A percentile compares a stretch with the other conserved stretches of the same genome.
These are phyloP conservation scores for Heliconius melpomene DNA, from an alignment of 1,140 invertebrate species.

Conservation along the genomic window DNA sequence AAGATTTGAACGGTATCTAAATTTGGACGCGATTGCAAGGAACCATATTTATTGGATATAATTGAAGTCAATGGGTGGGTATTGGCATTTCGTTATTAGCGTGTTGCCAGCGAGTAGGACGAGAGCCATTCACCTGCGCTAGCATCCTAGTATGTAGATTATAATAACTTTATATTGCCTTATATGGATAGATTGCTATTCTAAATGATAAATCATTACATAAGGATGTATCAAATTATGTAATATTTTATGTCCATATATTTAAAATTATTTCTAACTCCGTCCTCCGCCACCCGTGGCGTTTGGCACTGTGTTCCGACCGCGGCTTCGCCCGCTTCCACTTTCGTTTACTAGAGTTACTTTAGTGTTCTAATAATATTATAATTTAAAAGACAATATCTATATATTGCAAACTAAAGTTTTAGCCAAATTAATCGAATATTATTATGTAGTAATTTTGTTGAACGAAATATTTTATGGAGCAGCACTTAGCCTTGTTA, in stretches of 20 bases:
- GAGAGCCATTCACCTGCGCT: conserved; percentile 6
- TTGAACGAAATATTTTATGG: too few relatives aligned
- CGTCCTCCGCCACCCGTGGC: too few relatives aligned
- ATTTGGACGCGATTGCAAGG: background rate
- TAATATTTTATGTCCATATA: background rate
- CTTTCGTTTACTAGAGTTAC: too few relatives aligned
- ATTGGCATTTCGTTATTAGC: conserved; percentile 7
- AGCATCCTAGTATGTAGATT: background rate
- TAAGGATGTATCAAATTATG: background rate
- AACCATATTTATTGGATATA: conserved; percentile 1
- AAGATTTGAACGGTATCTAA: background rate
- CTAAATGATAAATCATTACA: background rate
- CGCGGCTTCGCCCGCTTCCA: too few relatives aligned
- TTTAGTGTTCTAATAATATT: too few relatives aligned
- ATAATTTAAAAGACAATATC: too few relatives aligned
- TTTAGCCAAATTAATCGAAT: too few relatives aligned
- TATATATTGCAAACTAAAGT: too few relatives aligned
- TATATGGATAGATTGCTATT: background rate
- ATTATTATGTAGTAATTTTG: too few relatives aligned
- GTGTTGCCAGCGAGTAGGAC: background rate
- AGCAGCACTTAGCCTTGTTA: too few relatives aligned
- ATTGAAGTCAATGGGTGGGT: conserved; percentile 7
- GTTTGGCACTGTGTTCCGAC: too few relatives aligned
- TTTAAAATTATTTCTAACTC: too few relatives aligned
- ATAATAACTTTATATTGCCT: background rate